phyloP scores from a whole-genome alignment of 2,797 vertebrate species.

The Malacoraja senta region DNA sequence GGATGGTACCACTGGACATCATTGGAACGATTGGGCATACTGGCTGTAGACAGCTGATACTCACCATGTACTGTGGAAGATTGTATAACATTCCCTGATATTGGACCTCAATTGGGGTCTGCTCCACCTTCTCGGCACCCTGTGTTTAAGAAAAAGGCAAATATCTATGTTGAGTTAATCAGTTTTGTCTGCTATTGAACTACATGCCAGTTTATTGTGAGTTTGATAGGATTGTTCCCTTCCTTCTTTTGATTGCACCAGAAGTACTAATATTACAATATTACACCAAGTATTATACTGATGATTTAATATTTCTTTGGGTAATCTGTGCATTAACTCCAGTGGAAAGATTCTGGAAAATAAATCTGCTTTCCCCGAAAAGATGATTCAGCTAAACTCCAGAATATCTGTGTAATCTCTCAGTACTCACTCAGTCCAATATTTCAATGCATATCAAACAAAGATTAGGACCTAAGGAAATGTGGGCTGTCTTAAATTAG shows the following conservation, averaged over 20 bases:
- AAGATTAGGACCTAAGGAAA: not conserved
- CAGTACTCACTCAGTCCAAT: not conserved
- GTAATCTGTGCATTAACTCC: not conserved
- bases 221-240: not conserved
- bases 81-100: constrained; percentile 87
- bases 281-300: not conserved
- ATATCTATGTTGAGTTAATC: not conserved
- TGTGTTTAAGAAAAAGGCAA: constrained; percentile 44
- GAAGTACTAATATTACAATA: not conserved
- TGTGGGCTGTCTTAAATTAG: not conserved
- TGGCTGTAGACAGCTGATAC: constrained; percentile 42
- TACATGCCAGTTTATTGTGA: not conserved
- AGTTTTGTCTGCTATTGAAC: not conserved
- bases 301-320: not conserved
- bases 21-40: not conserved
- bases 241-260: not conserved
- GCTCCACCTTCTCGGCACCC: constrained; percentile 88
- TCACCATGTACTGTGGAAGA: constrained; percentile 93
- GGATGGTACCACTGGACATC: not conserved
- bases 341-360: not conserved
- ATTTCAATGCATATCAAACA: not conserved
- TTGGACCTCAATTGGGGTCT: constrained; percentile 77
- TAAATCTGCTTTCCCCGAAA: not conserved
- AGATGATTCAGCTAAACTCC: not conserved
- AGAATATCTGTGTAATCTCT: not conserved